phyloP scores from a whole-genome alignment of 2,797 vertebrate species.

The Hyperoplus lanceolatus region DNA sequence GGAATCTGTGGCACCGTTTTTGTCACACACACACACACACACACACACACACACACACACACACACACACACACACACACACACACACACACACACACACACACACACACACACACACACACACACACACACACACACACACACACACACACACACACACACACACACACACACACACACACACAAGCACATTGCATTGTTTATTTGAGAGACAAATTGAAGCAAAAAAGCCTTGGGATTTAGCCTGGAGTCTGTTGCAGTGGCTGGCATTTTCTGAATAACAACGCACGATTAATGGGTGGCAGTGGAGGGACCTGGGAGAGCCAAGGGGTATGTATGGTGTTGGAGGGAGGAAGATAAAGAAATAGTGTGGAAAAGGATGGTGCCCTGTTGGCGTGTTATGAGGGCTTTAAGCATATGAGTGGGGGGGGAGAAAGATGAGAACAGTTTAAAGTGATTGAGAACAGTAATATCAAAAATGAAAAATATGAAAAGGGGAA shows the following conservation, averaged over 20 bases:
- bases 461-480: constrained; percentile 25
- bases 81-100: too few relatives aligned
- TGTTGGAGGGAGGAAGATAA: constrained; percentile 34
- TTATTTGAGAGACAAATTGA: constrained; percentile 47
- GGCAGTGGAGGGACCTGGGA: constrained; percentile 37
- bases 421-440: background rate
- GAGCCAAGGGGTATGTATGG: constrained; percentile 13
- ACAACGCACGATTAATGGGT: constrained; percentile 62
- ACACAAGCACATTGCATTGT: constrained; percentile 36
- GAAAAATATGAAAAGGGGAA: constrained; percentile 33
- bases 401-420: constrained; percentile 19
- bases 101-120: constrained; percentile 23
- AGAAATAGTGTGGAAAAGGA: constrained; percentile 20
- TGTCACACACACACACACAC: background rate
- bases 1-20: background rate
- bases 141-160: constrained; percentile 12
- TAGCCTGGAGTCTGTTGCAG: constrained; percentile 35
- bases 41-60: background rate
- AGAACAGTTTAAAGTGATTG: constrained; percentile 23
- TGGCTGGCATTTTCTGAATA: constrained; percentile 53
- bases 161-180: constrained; percentile 26
- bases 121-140: constrained; percentile 29
- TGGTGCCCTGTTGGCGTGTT: constrained; percentile 21
- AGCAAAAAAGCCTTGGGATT: constrained; percentile 34
- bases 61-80: too few relatives aligned